Evolutionary conservation across 2,888 invertebrate genomes (phyloP).

Genomic region (Sylvicola cinctus): DNA sequence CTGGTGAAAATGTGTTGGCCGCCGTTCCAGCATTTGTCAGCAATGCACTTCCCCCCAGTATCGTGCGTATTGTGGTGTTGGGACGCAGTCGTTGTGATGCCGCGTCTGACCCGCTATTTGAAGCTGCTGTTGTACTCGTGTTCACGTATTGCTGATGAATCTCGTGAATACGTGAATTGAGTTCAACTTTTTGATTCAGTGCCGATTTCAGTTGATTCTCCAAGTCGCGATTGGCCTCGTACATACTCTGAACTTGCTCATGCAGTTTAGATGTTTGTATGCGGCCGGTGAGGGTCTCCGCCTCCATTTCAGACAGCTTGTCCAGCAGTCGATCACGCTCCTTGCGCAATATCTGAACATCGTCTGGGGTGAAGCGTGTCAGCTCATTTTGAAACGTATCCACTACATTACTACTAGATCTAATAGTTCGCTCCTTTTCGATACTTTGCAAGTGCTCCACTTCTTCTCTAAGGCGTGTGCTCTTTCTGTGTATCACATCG

Average conservation of each 20-base stretch:
- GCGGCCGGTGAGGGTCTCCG: conserved; percentile 45
- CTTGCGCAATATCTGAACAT: conserved; percentile 39
- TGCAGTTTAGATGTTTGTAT: conserved; percentile 43
- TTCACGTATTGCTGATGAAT: conserved; percentile 23
- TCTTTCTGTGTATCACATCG: conserved; percentile 67
- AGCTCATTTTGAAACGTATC: conserved; percentile 18
- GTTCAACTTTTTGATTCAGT: conserved; percentile 33
- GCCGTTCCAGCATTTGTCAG: conserved; percentile 1
- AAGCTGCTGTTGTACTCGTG: no score
- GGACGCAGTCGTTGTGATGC: not conserved
- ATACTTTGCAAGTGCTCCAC: conserved; percentile 38
- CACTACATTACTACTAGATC: conserved; percentile 11
- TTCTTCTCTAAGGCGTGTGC: conserved; percentile 47
- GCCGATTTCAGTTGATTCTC: conserved; percentile 37
- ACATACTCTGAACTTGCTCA: conserved; percentile 37
- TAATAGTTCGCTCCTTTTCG: conserved; percentile 13
- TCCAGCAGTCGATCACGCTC: conserved; percentile 59
- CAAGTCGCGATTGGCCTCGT: conserved; percentile 33
- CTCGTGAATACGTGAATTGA: conserved; percentile 34
- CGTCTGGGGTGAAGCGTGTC: conserved; percentile 25
- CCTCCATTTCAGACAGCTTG: conserved; percentile 55
- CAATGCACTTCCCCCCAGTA: not conserved
- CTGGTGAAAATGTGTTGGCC: not conserved
- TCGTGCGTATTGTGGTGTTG: not conserved
- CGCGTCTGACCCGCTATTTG: no score